phyloP scores from a whole-genome alignment of 2,797 vertebrate species.

The Artibeus lituratus region DNA sequence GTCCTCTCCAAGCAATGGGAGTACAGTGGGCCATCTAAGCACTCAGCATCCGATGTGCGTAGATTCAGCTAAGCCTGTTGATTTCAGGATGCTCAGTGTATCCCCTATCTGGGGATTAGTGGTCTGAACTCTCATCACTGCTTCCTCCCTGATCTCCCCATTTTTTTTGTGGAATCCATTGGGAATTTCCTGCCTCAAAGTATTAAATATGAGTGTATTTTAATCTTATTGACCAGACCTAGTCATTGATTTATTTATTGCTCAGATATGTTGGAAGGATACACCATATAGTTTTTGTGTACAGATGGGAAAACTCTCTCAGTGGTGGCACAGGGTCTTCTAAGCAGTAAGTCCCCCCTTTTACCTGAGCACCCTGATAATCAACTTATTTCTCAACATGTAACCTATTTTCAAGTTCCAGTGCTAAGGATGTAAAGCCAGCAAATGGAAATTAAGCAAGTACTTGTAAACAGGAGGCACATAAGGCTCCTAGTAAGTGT shows the following conservation, averaged over 20 bases:
- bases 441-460: not conserved
- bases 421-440: not conserved
- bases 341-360: not conserved
- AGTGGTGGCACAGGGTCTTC: not conserved
- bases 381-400: not conserved
- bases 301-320: not conserved
- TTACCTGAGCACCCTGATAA: not conserved
- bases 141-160: not conserved
- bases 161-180: not conserved
- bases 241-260: not conserved
- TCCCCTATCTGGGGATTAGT: not conserved
- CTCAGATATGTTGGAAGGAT: not conserved
- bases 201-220: not conserved
- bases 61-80: not conserved
- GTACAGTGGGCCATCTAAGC: not conserved
- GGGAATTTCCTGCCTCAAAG: not conserved
- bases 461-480: not conserved
- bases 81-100: not conserved
- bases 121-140: not conserved
- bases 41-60: not conserved
- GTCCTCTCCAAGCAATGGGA: not conserved
- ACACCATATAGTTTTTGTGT: not conserved
- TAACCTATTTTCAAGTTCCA: not conserved
- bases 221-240: not conserved
- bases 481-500: not conserved